Base-by-base conservation (phyloP, 2,888 invertebrate species). In the Caradrina kadenii region DNA sequence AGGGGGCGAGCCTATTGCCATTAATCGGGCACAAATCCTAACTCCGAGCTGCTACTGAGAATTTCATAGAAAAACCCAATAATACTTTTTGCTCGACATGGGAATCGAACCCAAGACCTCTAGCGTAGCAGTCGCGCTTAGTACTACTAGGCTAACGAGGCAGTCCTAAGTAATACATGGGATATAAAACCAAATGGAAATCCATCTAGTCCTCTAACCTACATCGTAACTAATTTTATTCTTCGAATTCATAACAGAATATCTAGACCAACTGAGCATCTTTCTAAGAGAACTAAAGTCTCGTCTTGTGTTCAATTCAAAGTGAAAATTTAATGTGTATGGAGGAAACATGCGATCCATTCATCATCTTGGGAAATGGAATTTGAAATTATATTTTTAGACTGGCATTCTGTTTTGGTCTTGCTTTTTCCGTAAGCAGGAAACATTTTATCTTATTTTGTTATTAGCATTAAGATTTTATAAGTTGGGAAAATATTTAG, bases 271-370 rank as follows among this genome's bases (percentile, higher is more conserved):
- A 63, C 26, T 22, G 35, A 69, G 65, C 45, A 76, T 76, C 31
- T 55, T 22, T 62, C 61, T 50, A 42, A 42, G 13, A 39, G 50
- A 69, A 72, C 60, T 52, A 69, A 61, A 63, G 60, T 58, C 56
- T 49, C 60, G 31, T 60, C 26, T 80, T 67, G 64, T 56, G 71
- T 81, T 79, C 61, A 68, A 65, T 71, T 65, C 61, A 53, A 62
- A 72, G 55, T 65, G 62, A 61, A 71, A 63, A 74, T 73, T 78
- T 71, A 62, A 69, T 68, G 65, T 58, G 31, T 60, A 50, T 61
- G 60, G 13, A 65, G 45, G 60, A 48, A 73, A 70, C 82, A 78
- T 74, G 75, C 78, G 55, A 80, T 72, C 56, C 63, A 72, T 80
- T 73, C 78, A 80, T 82, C 69, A 69, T 74, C 56, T 52, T 11